Evolutionary conservation across 2,113 vertebrate species (phyloP), one percentile per base, ranked within the genome.

Genomic region (Excalfactoria chinensis): DNA sequence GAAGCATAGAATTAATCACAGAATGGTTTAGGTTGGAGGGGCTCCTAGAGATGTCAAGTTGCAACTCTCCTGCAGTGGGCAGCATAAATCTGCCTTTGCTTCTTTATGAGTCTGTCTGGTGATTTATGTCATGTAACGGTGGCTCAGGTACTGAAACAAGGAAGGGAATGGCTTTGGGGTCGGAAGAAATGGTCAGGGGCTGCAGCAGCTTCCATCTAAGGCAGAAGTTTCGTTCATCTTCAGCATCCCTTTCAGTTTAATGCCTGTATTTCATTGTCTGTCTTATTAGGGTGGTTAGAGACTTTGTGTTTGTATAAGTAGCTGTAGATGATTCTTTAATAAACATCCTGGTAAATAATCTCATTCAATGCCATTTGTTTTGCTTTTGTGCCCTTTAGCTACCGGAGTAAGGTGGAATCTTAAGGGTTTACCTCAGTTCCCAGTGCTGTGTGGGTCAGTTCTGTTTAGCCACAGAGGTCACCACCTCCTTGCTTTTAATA

Each of bases 101-200:
- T 28, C 51, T 53, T 30, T 53, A 26, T 8, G 9, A 28, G 51
- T 19, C 71, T 23, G 5, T 44, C 58, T 74, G 70, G 13, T 28
- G 19, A 18, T 53, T 62, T 26, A 13, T n/a, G n/a, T 32, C 5
- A 0, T 20, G 11, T 21, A 15, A 40, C 35, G 77, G 0, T 5
- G 32, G 3, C 6, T 26, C 32, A 85, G 32, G 10, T 5, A 19
- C 32, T 48, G 55, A 9, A 63, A 21, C 51, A 78, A 67, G 26
- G 66, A 74, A 22, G 22, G 23, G 7, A 6, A 5, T 0, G 0
- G 13, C 35, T 55, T 49, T 44, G 55, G 18, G 26, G 2, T 5
- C 17, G 25, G 3, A 23, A 4, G 4, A 43, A 49, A 10, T 16
- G 22, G 4, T 60, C 21, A 41, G 58, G 56, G 51, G 14, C 30